Evolutionary conservation across 1,140 invertebrate species (phyloP).

Genomic region (Chrysopa pallens): DNA sequence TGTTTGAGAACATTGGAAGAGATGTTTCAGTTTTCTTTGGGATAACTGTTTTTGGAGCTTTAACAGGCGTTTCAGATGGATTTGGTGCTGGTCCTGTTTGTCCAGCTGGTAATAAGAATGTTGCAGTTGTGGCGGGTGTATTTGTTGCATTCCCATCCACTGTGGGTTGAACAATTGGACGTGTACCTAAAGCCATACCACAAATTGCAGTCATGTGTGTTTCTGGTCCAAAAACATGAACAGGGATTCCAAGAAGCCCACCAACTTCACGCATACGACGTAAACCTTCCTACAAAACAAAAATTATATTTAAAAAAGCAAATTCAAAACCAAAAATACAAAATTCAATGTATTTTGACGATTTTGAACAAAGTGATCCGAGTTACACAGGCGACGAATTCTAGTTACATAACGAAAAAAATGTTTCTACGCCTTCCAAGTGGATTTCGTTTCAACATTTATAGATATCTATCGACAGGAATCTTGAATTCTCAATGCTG

Average conservation of each 20-base stretch:
- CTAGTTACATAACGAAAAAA: too few relatives aligned
- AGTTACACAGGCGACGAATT: too few relatives aligned
- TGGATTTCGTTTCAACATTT: too few relatives aligned
- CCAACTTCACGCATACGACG: constrained; percentile 80
- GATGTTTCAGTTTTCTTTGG: constrained; percentile 2
- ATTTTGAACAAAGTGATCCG: too few relatives aligned
- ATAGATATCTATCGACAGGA: too few relatives aligned
- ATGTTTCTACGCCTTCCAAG: too few relatives aligned
- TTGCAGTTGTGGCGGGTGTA: constrained; percentile 62
- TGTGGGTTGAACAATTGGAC: constrained; percentile 50
- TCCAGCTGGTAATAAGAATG: constrained; percentile 78
- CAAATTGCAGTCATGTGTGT: constrained; percentile 99
- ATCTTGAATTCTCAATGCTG: too few relatives aligned
- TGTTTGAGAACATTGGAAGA: constrained; percentile 52
- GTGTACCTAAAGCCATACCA: constrained; percentile 88
- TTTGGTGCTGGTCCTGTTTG: constrained; percentile 19
- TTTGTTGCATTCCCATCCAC: constrained; percentile 23
- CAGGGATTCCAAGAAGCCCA: constrained; percentile 50
- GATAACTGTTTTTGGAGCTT: background rate
- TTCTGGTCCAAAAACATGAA: constrained; percentile 95
- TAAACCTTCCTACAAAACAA: constrained; percentile 12
- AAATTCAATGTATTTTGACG: too few relatives aligned
- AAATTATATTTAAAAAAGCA: too few relatives aligned
- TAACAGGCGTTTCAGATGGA: background rate
- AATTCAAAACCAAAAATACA: too few relatives aligned